Percentiles rank a stretch among this genome's conserved stretches.
Evolutionary conservation across 2,797 vertebrate species (phyloP).

Genomic region (Arrhamphus sclerolepis): DNA sequence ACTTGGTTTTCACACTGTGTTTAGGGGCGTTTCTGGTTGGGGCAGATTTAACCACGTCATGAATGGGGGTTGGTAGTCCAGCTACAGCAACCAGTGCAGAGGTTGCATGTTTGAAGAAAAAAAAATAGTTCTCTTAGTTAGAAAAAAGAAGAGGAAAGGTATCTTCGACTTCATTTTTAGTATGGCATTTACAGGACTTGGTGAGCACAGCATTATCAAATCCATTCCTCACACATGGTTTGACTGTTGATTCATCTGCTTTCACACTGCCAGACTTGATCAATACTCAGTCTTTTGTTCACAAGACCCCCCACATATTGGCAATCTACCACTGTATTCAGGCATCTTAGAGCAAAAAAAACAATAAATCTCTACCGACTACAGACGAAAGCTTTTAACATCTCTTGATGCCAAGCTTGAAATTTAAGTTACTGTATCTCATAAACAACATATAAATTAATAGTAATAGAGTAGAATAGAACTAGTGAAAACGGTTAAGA

Average conservation of each 20-base stretch:
- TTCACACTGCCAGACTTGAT: constrained; percentile 4
- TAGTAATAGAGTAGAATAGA: background rate
- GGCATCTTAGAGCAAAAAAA: constrained; percentile 1
- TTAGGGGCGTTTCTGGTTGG: too few relatives aligned
- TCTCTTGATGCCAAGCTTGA: background rate
- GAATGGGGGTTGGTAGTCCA: too few relatives aligned
- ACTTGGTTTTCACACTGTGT: too few relatives aligned
- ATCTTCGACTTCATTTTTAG: background rate
- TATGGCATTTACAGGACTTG: background rate
- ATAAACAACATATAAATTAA: too few relatives aligned
- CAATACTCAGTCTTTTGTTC: constrained; percentile 8
- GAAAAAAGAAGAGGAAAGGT: too few relatives aligned
- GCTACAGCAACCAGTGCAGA: too few relatives aligned
- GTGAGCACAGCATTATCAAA: constrained; percentile 3
- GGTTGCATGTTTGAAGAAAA: too few relatives aligned
- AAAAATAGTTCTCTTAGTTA: too few relatives aligned
- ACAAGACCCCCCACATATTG: constrained; percentile 5
- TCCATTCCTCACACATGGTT: background rate
- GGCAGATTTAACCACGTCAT: too few relatives aligned
- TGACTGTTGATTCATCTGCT: background rate
- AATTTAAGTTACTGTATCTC: background rate
- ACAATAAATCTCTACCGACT: constrained; percentile 19
- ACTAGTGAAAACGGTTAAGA: constrained; percentile 22
- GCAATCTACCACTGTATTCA: constrained; percentile 11
- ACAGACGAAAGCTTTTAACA: constrained; percentile 1